Evolutionary conservation across 2,113 vertebrate species (phyloP).

Genomic region (Vireo altiloquus): DNA sequence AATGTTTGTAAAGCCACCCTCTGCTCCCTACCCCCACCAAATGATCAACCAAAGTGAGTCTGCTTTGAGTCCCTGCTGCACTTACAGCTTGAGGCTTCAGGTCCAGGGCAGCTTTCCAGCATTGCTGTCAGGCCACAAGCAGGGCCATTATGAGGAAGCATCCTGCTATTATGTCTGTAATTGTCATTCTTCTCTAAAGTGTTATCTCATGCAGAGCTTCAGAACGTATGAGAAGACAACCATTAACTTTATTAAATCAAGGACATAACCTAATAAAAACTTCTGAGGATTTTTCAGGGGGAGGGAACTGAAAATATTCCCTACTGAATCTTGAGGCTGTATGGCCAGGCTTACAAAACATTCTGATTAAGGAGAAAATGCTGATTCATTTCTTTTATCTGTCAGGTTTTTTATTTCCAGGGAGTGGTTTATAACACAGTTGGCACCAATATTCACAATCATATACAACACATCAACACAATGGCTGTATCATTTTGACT

Average conservation of each 20-base stretch:
- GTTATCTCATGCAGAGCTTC: slow-evolving; percentile 11
- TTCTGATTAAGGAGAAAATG: slow-evolving; percentile 2
- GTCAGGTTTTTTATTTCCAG: slow-evolving; percentile 1
- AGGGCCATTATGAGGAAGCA: slow-evolving; percentile 15
- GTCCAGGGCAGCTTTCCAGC: background rate
- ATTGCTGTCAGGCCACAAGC: background rate
- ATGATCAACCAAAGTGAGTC: background rate
- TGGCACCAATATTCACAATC: slow-evolving; percentile 4
- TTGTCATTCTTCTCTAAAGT: background rate
- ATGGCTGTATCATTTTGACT: slow-evolving; percentile 14
- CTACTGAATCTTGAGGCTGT: background rate
- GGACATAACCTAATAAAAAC: background rate
- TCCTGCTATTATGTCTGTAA: slow-evolving; percentile 34
- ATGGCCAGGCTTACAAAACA: background rate
- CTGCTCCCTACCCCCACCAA: background rate
- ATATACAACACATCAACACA: background rate
- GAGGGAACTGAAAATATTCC: background rate
- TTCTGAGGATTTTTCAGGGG: background rate
- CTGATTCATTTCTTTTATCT: background rate
- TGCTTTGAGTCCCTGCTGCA: background rate
- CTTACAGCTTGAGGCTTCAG: background rate
- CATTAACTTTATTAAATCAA: slow-evolving; percentile 47
- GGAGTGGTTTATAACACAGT: slow-evolving; percentile 25
- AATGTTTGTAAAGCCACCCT: background rate
- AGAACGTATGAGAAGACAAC: slow-evolving; percentile 44